Conservation (phyloP, 2,888 invertebrate genomes). For the Actias luna region DNA sequence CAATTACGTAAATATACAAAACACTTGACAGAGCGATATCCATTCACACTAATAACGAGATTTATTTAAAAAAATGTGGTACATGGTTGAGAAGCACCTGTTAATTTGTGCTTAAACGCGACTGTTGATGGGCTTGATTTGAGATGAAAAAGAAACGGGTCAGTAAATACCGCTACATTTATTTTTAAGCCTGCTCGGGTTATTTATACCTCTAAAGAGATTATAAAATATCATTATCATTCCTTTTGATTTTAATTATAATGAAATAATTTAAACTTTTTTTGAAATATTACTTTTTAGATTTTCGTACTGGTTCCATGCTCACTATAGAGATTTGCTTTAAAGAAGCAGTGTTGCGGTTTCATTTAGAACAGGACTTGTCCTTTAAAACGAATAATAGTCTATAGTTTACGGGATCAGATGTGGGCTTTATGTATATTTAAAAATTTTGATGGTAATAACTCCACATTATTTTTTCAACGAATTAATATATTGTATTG, state of each 20-base stretch:
- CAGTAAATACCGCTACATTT: slow-evolving; percentile 16
- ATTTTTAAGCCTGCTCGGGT: slow-evolving; percentile 11
- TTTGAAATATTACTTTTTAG: not conserved
- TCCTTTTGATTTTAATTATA: not conserved
- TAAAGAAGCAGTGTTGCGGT: too few species aligned
- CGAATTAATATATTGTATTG: too few species aligned
- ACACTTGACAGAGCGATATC: not conserved
- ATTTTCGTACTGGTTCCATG: too few species aligned
- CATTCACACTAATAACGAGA: slow-evolving; percentile 10
- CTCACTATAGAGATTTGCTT: too few species aligned
- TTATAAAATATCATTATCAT: slow-evolving; percentile 7
- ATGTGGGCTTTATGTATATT: too few species aligned
- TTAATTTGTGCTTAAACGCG: slow-evolving; percentile 17
- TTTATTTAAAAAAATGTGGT: slow-evolving; percentile 9
- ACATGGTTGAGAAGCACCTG: slow-evolving; percentile 7
- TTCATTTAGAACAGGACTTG: too few species aligned
- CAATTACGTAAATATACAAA: not conserved
- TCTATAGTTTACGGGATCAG: too few species aligned
- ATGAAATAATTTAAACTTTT: not conserved
- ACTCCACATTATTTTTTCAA: too few species aligned
- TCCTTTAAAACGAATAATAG: too few species aligned
- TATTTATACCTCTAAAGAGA: slow-evolving; percentile 14
- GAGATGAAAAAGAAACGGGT: slow-evolving; percentile 10
- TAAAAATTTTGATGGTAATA: too few species aligned
- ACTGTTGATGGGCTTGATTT: slow-evolving; percentile 17